These are phyloP conservation scores for Drosophila neutralis DNA, from an alignment of 2,888 invertebrate genomes.

Conservation along the genomic window DNA sequence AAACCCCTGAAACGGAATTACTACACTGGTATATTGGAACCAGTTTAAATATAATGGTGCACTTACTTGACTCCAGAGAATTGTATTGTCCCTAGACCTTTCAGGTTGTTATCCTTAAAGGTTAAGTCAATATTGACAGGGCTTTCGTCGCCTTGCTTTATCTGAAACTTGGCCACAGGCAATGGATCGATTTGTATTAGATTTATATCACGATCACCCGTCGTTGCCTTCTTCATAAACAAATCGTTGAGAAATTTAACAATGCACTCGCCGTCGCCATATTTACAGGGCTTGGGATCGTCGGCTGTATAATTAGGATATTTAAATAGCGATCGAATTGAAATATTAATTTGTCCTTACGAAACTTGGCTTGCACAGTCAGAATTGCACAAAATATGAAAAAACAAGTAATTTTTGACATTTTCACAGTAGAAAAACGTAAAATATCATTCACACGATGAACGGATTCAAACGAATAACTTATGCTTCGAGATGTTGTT, in stretches of 20 bases:
- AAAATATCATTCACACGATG: constrained; percentile 9
- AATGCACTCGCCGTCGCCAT: constrained; percentile 72
- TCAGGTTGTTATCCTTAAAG: constrained; percentile 75
- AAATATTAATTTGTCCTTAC: constrained; percentile 46
- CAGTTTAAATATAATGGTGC: rapidly evolving
- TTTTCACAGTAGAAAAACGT: constrained; percentile 5
- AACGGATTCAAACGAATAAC: constrained; percentile 30
- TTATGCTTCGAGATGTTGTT: background rate
- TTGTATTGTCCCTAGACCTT: constrained; percentile 59
- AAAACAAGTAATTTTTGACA: constrained; percentile 20
- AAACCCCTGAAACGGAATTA: constrained; percentile 63
- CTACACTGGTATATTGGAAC: background rate
- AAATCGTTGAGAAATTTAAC: constrained; percentile 51
- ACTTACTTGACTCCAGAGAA: constrained; percentile 71
- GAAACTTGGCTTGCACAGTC: constrained; percentile 47
- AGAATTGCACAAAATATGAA: constrained; percentile 18
- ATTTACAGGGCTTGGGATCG: constrained; percentile 77
- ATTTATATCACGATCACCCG: constrained; percentile 72
- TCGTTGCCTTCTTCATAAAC: constrained; percentile 44
- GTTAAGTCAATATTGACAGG: constrained; percentile 82
- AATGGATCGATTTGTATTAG: constrained; percentile 77
- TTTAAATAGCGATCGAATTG: background rate
- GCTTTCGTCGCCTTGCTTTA: constrained; percentile 80
- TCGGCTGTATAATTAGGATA: constrained; percentile 50
- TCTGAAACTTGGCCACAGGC: constrained; percentile 61